These are phyloP conservation scores for Pyralis farinalis DNA, from an alignment of 2,888 invertebrate species.

Conservation along the genomic window DNA sequence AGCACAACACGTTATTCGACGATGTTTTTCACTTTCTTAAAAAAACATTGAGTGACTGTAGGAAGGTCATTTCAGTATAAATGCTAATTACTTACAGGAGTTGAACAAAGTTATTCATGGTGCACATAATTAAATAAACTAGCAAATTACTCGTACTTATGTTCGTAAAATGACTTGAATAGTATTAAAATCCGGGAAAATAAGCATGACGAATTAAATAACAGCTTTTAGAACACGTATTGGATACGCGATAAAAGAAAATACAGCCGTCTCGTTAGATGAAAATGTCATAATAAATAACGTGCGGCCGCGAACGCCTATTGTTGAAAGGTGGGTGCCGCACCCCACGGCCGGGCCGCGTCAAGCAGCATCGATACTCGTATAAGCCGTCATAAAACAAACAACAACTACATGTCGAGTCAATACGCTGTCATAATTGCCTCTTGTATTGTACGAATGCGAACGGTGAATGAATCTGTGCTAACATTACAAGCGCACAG, in stretches of 20 bases:
- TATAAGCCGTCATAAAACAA: conserved; percentile 47
- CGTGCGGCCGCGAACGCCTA: conserved; percentile 31
- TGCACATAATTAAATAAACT: no score
- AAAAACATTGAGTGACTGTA: no score
- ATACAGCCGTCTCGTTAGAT: conserved; percentile 43
- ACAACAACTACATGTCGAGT: conserved; percentile 48
- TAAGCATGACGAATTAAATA: conserved; percentile 22
- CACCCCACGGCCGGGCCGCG: conserved; percentile 21
- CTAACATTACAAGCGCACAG: conserved; percentile 34
- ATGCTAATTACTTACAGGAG: no score
- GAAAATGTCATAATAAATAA: conserved; percentile 51
- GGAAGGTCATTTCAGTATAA: no score
- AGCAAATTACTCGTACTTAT: no score
- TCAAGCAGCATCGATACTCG: conserved; percentile 35
- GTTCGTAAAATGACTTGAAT: no score
- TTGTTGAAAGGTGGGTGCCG: conserved; percentile 33
- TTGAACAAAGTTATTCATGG: no score
- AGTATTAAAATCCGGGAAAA: background rate
- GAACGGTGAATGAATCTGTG: conserved; percentile 42
- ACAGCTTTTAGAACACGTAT: conserved; percentile 26
- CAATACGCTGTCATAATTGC: conserved; percentile 64
- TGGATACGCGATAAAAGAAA: conserved; percentile 32
- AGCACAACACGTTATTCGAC: conserved; percentile 23
- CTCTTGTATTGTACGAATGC: conserved; percentile 40
- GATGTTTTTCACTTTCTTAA: conserved; percentile 3